These are phyloP conservation scores for Onychomys leucogaster DNA, from an alignment of 2,797 vertebrate genomes.

Conservation along the genomic window DNA sequence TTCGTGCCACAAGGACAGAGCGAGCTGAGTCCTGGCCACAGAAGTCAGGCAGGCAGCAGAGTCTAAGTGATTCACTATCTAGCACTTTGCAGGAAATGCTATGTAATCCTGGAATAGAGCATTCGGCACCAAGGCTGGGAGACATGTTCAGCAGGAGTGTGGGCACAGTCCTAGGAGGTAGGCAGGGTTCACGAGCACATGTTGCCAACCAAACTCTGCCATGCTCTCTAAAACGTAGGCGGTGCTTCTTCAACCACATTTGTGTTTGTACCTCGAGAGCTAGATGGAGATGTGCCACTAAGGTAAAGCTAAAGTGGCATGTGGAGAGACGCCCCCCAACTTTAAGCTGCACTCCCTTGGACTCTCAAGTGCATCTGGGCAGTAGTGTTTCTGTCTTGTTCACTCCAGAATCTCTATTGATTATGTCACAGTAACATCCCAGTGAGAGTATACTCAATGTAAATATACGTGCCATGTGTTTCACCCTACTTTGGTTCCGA, in stretches of 20 bases:
- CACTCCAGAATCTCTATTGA: not conserved
- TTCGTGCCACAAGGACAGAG: not conserved
- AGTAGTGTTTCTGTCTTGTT: not conserved
- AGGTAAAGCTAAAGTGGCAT: not conserved
- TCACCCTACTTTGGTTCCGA: not conserved
- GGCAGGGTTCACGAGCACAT: not conserved
- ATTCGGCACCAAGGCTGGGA: not conserved
- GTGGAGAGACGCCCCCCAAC: not conserved
- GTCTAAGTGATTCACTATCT: not conserved
- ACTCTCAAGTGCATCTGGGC: not conserved
- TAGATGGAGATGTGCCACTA: not conserved
- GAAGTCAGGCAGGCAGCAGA: not conserved
- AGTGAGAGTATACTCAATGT: not conserved
- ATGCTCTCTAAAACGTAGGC: not conserved
- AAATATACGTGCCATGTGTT: not conserved
- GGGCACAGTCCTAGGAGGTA: not conserved
- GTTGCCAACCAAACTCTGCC: not conserved
- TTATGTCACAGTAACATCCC: not conserved
- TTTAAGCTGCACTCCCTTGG: not conserved
- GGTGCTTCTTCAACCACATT: not conserved
- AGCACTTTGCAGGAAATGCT: not conserved
- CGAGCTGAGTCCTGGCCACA: not conserved
- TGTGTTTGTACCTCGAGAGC: not conserved
- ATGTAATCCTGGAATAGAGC: not conserved
- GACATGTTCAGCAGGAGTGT: not conserved